Evolutionary conservation across 2,888 invertebrate species (phyloP).

Genomic region (Oithona nana): DNA sequence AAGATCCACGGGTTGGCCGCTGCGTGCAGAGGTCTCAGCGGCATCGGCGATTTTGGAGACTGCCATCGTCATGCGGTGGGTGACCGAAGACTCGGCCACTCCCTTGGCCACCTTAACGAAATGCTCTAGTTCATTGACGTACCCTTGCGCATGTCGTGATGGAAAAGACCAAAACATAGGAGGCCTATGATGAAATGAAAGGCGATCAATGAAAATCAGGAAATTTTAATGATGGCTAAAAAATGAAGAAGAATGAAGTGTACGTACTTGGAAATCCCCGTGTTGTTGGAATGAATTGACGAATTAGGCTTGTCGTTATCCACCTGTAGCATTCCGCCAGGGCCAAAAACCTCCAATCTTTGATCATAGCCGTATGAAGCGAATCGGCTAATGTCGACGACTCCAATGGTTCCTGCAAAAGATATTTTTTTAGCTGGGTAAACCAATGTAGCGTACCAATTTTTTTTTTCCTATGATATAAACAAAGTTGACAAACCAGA

Average conservation of each 20-base stretch:
- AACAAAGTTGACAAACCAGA: too few species aligned
- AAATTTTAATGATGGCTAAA: background rate
- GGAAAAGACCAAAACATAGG: slow-evolving; percentile 43
- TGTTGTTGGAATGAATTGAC: background rate
- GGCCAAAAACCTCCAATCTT: slow-evolving; percentile 36
- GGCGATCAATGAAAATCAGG: background rate
- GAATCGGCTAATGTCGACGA: slow-evolving; percentile 42
- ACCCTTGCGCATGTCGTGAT: slow-evolving; percentile 37
- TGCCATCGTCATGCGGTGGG: slow-evolving; percentile 36
- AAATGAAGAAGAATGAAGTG: background rate
- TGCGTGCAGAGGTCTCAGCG: slow-evolving; percentile 37
- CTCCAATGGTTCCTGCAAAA: slow-evolving; percentile 41
- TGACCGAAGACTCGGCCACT: slow-evolving; percentile 30
- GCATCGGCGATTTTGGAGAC: slow-evolving; percentile 39
- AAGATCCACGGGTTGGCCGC: slow-evolving; percentile 34
- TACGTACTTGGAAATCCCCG: background rate
- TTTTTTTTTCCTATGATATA: too few species aligned
- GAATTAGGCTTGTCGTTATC: slow-evolving; percentile 13
- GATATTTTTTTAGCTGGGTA: too few species aligned
- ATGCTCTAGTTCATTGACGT: slow-evolving; percentile 38
- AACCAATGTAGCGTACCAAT: too few species aligned
- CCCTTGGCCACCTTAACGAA: slow-evolving; percentile 39
- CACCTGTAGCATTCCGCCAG: slow-evolving; percentile 18
- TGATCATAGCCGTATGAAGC: slow-evolving; percentile 47
- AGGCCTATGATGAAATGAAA: slow-evolving; percentile 20